A percentile compares a stretch with the other conserved stretches of the same genome.
phyloP scores from a whole-genome alignment of 2,113 vertebrate species.

The Coryphaenoides rupestris region DNA sequence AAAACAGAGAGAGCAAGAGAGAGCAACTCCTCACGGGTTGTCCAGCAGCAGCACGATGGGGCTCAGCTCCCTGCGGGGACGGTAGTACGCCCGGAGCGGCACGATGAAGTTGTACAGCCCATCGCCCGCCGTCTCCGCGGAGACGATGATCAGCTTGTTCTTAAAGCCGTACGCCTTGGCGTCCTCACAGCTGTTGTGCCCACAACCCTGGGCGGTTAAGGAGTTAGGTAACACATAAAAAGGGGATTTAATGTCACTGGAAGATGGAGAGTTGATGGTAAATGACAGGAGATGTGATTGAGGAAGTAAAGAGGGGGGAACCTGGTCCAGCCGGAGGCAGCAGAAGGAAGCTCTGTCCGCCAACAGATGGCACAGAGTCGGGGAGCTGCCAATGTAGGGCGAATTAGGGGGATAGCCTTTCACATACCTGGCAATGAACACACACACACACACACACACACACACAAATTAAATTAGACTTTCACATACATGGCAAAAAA shows the following conservation, averaged over 20 bases:
- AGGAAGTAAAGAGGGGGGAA: constrained; percentile 56
- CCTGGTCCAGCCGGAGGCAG: constrained; percentile 93
- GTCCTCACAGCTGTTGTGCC: constrained; percentile 92
- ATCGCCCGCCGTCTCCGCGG: constrained; percentile 95
- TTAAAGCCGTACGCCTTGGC: constrained; percentile 97
- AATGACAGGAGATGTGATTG: background rate
- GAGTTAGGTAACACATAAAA: constrained; percentile 10
- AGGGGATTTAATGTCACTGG: background rate
- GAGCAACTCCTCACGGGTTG: constrained; percentile 97
- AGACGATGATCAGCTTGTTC: constrained; percentile 96
- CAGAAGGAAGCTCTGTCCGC: constrained; percentile 88
- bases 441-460: constrained; percentile 21
- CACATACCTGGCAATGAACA: constrained; percentile 78
- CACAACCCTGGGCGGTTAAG: constrained; percentile 90
- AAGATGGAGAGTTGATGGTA: background rate
- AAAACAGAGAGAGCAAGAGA: no score
- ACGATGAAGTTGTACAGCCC: constrained; percentile 97
- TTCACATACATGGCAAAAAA: no score
- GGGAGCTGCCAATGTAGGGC: constrained; percentile 93
- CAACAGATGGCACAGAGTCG: constrained; percentile 90
- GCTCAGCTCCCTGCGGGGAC: constrained; percentile 93
- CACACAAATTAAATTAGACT: background rate
- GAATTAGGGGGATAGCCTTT: constrained; percentile 96
- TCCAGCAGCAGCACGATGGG: constrained; percentile 93
- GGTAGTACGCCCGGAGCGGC: constrained; percentile 95